Conservation (phyloP, 1,140 invertebrate genomes). For the Rhopalosiphum maidis region DNA sequence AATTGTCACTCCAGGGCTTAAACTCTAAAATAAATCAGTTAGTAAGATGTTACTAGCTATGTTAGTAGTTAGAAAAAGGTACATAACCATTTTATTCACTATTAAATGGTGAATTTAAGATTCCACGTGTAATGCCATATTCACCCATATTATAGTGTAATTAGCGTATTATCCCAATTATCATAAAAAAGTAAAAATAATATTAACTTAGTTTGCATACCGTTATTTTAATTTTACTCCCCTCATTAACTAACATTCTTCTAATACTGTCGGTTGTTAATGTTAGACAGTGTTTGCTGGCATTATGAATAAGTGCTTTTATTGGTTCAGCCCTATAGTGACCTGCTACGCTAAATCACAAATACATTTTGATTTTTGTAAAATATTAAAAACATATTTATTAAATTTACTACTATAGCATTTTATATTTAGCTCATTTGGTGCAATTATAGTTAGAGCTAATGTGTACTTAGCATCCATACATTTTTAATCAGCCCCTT, state of each 20-base stretch:
- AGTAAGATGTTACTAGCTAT: neutral
- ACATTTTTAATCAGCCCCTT: no score
- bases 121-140: no score
- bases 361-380: neutral
- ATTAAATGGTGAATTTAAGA: neutral
- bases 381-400: neutral
- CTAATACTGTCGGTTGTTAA: conserved; percentile 43
- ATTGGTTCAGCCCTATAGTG: conserved; percentile 39
- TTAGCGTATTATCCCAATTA: no score
- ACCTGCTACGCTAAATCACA: conserved; percentile 33
- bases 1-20: neutral
- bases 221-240: conserved; percentile 47
- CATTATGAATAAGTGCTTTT: conserved; percentile 49
- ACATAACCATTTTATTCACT: neutral
- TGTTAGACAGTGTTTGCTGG: conserved; percentile 47
- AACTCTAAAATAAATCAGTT: neutral
- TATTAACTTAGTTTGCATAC: neutral
- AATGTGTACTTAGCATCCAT: no score
- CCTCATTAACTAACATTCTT: conserved; percentile 36
- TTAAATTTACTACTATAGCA: neutral
- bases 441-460: no score
- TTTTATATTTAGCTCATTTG: neutral
- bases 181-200: neutral
- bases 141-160: no score
- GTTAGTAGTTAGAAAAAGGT: no score